phyloP scores from a whole-genome alignment of 2,113 vertebrate species.

The Piaya cayana region DNA sequence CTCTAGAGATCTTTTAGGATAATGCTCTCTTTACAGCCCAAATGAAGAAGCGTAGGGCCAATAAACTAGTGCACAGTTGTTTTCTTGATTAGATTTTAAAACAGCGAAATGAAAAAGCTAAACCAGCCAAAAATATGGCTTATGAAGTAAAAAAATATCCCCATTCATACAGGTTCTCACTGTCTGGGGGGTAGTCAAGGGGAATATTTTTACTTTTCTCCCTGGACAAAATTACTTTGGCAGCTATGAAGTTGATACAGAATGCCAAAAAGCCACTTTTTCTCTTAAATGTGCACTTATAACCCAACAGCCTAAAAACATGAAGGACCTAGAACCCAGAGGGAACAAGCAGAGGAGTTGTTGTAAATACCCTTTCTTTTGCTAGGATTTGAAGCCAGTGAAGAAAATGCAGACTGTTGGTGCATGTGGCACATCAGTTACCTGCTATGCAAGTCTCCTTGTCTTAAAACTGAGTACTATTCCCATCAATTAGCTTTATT shows the following conservation, averaged over 20 bases:
- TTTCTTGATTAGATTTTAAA: not conserved
- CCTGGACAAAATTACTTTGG: not conserved
- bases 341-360: not conserved
- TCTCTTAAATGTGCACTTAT: not conserved
- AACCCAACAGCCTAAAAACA: not conserved
- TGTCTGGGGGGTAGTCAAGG: not conserved
- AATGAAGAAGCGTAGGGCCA: not conserved
- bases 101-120: not conserved
- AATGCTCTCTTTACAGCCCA: not conserved
- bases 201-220: not conserved
- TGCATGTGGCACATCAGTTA: not conserved
- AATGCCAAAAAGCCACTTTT: not conserved
- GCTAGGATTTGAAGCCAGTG: not conserved
- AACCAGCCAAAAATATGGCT: not conserved
- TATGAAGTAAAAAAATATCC: not conserved
- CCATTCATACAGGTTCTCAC: not conserved
- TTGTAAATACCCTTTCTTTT: not conserved
- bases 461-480: not conserved
- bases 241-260: not conserved
- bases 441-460: not conserved
- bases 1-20: not conserved
- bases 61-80: not conserved
- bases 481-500: not conserved
- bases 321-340: not conserved
- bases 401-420: fast-evolving